These are phyloP conservation scores for Aphidius ervi DNA, from an alignment of 1,140 invertebrate species.

Conservation along the genomic window DNA sequence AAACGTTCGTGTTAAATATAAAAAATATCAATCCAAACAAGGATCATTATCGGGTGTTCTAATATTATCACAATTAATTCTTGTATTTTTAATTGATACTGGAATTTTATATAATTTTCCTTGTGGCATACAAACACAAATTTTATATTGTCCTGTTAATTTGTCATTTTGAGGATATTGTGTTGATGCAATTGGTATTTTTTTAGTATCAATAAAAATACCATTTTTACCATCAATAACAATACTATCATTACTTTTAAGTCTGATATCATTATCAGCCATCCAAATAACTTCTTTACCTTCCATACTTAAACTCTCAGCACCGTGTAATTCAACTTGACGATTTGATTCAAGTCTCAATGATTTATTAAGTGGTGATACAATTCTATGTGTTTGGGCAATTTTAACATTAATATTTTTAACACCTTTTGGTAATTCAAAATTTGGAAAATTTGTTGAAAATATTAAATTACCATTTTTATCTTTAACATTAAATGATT, in stretches of 20 bases:
- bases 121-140: constrained; percentile 83
- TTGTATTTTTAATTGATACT: constrained; percentile 55
- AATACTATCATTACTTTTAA: constrained; percentile 77
- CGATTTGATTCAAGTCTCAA: constrained; percentile 63
- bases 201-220: constrained; percentile 67
- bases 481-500: constrained; percentile 65
- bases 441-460: constrained; percentile 68
- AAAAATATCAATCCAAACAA: constrained; percentile 50
- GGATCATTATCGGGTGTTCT: constrained; percentile 65
- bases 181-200: constrained; percentile 64
- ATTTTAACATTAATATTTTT: constrained; percentile 65
- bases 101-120: constrained; percentile 77
- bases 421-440: constrained; percentile 65
- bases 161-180: constrained; percentile 41
- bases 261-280: constrained; percentile 74
- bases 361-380: constrained; percentile 66
- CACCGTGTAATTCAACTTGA: constrained; percentile 59
- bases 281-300: constrained; percentile 61
- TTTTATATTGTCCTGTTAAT: constrained; percentile 67
- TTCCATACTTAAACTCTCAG: constrained; percentile 63
- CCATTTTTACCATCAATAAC: constrained; percentile 67
- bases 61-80: constrained; percentile 62
- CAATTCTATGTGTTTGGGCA: constrained; percentile 67
- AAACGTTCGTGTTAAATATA: neutral
- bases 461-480: constrained; percentile 66